Percentiles rank a stretch among this genome's conserved stretches.
phyloP scores from a whole-genome alignment of 37 sponge, comb jelly and placozoan genomes.

The Diacarnus erythraeanus region DNA sequence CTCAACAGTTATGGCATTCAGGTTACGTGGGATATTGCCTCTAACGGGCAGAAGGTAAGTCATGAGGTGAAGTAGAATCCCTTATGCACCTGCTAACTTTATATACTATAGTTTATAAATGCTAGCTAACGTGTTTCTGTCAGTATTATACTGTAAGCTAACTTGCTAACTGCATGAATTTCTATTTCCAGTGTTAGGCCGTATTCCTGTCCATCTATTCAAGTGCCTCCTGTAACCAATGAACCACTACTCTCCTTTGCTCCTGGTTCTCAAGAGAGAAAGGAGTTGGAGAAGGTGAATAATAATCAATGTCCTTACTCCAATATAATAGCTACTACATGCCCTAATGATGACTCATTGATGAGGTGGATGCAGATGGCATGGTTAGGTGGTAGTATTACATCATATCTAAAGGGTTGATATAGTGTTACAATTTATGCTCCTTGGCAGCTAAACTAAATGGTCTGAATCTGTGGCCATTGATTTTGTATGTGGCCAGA shows the following conservation, averaged over 20 bases:
- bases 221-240: slow-evolving; percentile 58
- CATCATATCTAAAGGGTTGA: neutral
- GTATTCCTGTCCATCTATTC: slow-evolving; percentile 38
- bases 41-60: neutral
- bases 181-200: neutral
- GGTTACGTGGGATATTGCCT: neutral
- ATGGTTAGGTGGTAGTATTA: too few species aligned
- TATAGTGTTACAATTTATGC: neutral
- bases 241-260: slow-evolving; percentile 75
- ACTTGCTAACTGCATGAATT: too few species aligned
- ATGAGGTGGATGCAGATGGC: too few species aligned
- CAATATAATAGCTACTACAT: too few species aligned
- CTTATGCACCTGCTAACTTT: too few species aligned
- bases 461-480: too few species aligned
- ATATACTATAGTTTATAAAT: too few species aligned
- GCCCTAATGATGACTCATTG: too few species aligned
- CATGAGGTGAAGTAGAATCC: too few species aligned
- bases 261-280: slow-evolving; percentile 78
- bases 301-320: too few species aligned
- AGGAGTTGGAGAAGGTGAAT: slow-evolving; percentile 51
- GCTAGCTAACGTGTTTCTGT: neutral
- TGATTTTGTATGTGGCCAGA: too few species aligned
- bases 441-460: too few species aligned
- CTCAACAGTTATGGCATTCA: neutral
- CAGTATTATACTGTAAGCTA: neutral